These are phyloP conservation scores for Andrena camellia DNA, from an alignment of 2,888 invertebrate genomes.

Conservation along the genomic window DNA sequence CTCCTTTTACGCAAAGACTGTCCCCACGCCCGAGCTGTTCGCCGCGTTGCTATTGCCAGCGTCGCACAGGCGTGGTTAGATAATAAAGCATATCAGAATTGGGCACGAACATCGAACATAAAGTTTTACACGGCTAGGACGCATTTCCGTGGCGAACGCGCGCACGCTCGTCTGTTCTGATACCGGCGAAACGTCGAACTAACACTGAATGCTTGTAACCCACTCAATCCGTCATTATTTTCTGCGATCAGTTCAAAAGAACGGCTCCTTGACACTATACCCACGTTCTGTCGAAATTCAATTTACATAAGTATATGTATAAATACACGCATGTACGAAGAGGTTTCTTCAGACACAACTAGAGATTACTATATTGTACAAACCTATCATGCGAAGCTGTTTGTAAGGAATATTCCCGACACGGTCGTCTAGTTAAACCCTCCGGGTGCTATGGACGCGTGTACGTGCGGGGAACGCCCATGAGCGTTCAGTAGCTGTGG, in stretches of 20 bases:
- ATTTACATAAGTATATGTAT: background rate
- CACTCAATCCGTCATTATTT: slow-evolving; percentile 15
- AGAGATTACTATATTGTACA: slow-evolving; percentile 24
- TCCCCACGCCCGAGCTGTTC: slow-evolving; percentile 37
- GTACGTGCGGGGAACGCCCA: too few relatives aligned
- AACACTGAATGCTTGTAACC: slow-evolving; percentile 44
- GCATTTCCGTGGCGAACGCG: slow-evolving; percentile 1
- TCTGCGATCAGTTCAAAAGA: background rate
- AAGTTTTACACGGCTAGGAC: background rate
- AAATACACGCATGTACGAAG: background rate
- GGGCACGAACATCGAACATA: slow-evolving; percentile 19
- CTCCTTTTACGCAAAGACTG: slow-evolving; percentile 62
- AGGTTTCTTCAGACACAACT: slow-evolving; percentile 10
- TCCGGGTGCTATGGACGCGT: too few relatives aligned
- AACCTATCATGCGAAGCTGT: slow-evolving; percentile 13
- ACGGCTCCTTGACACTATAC: background rate
- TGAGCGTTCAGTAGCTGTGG: too few relatives aligned
- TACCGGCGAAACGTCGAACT: slow-evolving; percentile 25
- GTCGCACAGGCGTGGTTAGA: slow-evolving; percentile 33
- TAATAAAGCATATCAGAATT: slow-evolving; percentile 57
- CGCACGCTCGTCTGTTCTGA: background rate
- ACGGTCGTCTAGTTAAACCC: background rate
- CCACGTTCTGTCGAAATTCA: slow-evolving; percentile 1
- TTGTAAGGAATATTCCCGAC: slow-evolving; percentile 28
- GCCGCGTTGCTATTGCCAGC: slow-evolving; percentile 23